phyloP scores from a whole-genome alignment of 2,797 vertebrate genomes.

The Acomys russatus region DNA sequence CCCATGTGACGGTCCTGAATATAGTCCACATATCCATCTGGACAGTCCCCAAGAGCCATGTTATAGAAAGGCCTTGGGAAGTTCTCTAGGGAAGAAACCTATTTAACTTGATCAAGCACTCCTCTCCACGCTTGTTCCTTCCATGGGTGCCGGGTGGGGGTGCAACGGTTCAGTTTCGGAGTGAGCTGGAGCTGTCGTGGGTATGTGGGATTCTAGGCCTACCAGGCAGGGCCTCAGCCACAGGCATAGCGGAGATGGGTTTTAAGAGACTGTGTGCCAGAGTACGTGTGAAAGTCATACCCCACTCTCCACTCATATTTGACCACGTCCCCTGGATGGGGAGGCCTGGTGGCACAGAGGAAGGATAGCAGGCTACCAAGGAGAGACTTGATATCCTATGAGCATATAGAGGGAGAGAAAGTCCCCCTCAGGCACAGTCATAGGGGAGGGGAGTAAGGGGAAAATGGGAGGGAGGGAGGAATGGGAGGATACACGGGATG shows the following conservation, averaged over 20 bases:
- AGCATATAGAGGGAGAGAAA: too few relatives aligned
- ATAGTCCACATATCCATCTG: neutral
- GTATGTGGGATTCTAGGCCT: neutral
- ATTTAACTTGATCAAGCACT: neutral
- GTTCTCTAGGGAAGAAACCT: neutral
- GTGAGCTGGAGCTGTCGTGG: neutral
- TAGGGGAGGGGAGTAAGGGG: too few relatives aligned
- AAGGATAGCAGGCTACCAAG: too few relatives aligned
- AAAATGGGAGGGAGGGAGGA: too few relatives aligned
- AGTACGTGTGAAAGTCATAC: too few relatives aligned
- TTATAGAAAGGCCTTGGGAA: neutral
- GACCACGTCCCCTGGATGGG: too few relatives aligned
- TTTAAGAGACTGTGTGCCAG: neutral
- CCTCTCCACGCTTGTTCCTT: neutral
- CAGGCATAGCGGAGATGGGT: neutral
- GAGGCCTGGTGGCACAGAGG: too few relatives aligned
- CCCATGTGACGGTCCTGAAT: neutral
- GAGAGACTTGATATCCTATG: too few relatives aligned
- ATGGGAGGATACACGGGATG: too few relatives aligned
- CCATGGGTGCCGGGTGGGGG: rapidly evolving
- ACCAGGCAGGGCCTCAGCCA: neutral
- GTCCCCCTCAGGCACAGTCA: too few relatives aligned
- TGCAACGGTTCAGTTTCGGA: neutral
- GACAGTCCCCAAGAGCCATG: neutral
- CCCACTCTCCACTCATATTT: too few relatives aligned